phyloP scores from a whole-genome alignment of 2,797 vertebrate genomes.

The Parotocinclus haroldoi region DNA sequence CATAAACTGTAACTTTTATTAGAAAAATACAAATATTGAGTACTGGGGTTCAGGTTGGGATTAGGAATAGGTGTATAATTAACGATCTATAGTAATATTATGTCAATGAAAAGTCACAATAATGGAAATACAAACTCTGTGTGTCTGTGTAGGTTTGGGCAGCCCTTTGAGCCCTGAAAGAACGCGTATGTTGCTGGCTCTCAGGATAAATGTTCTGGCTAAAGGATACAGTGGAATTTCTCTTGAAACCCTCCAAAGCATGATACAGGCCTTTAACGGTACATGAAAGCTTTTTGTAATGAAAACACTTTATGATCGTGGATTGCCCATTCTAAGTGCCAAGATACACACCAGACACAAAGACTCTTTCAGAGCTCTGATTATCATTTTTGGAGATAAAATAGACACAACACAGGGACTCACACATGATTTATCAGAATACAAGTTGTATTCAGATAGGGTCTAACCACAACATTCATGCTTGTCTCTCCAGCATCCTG shows the following conservation, averaged over 20 bases:
- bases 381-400: background rate
- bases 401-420: too few species aligned
- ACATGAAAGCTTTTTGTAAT: constrained; percentile 45
- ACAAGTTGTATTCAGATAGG: too few species aligned
- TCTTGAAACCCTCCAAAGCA: constrained; percentile 85
- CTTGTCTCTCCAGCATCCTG: constrained; percentile 79
- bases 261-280: constrained; percentile 93
- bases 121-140: too few species aligned
- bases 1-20: too few species aligned
- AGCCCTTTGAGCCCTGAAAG: constrained; percentile 92
- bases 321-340: constrained; percentile 13
- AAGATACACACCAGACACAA: constrained; percentile 12
- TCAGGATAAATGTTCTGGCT: constrained; percentile 94
- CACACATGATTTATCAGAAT: too few species aligned
- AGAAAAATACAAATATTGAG: too few species aligned
- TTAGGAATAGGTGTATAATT: too few species aligned
- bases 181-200: constrained; percentile 91
- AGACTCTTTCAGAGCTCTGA: constrained; percentile 6
- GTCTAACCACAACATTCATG: background rate
- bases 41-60: too few species aligned
- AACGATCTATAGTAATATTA: background rate
- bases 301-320: background rate
- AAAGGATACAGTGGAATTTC: constrained; percentile 97
- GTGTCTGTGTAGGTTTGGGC: constrained; percentile 78
- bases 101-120: background rate